Percentiles rank a stretch among this genome's conserved stretches.
Evolutionary conservation across 2,888 invertebrate genomes (phyloP).

Genomic region (Merodon equestris): DNA sequence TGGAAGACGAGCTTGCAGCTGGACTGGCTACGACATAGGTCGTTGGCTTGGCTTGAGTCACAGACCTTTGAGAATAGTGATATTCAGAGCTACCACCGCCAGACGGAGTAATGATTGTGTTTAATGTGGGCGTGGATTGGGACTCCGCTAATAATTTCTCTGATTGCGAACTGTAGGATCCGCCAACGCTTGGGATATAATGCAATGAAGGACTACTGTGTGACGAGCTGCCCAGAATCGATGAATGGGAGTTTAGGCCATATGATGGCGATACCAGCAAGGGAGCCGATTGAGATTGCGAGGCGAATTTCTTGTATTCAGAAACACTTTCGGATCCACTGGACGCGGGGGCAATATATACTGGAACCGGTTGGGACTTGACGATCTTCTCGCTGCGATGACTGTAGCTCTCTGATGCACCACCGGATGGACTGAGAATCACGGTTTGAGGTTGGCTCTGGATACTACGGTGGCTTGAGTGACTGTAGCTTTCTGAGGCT

Average conservation of each 20-base stretch:
- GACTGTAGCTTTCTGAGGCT: slow-evolving; percentile 70
- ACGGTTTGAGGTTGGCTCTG: slow-evolving; percentile 69
- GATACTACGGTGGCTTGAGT: slow-evolving; percentile 69
- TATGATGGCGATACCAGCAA: slow-evolving; percentile 47
- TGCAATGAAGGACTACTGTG: slow-evolving; percentile 45
- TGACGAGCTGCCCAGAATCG: slow-evolving; percentile 33
- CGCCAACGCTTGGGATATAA: slow-evolving; percentile 58
- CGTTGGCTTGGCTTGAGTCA: slow-evolving; percentile 25
- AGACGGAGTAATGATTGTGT: slow-evolving; percentile 38
- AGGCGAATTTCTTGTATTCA: slow-evolving; percentile 59
- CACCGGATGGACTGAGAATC: slow-evolving; percentile 38
- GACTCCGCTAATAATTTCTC: slow-evolving; percentile 48
- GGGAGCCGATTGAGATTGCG: slow-evolving; percentile 61
- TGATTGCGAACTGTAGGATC: slow-evolving; percentile 51
- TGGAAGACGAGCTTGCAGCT: slow-evolving; percentile 61
- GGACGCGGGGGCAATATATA: slow-evolving; percentile 57
- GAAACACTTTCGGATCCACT: slow-evolving; percentile 71
- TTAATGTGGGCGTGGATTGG: slow-evolving; percentile 42
- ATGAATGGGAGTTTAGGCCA: slow-evolving; percentile 44
- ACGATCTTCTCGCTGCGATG: slow-evolving; percentile 62
- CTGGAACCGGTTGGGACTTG: slow-evolving; percentile 45
- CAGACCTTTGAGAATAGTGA: slow-evolving; percentile 42
- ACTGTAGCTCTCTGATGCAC: slow-evolving; percentile 58
- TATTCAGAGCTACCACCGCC: slow-evolving; percentile 63
- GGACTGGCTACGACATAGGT: slow-evolving; percentile 35